Evolutionary conservation across 1,140 invertebrate species (phyloP).

Genomic region (Anagrus nilaparvatae): DNA sequence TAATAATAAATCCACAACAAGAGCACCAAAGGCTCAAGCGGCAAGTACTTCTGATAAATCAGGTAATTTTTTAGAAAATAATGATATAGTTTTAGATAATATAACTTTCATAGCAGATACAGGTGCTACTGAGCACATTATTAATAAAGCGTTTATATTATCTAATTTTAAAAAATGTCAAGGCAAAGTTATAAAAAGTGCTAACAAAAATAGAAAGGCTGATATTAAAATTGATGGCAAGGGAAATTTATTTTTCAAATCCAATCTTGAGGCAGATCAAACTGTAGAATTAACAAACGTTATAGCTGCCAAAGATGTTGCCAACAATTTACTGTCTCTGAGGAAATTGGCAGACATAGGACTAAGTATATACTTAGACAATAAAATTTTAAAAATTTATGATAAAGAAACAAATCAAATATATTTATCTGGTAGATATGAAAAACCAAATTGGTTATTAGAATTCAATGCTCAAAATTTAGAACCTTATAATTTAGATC

Average conservation of each 20-base stretch:
- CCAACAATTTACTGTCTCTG: slow-evolving; percentile 14
- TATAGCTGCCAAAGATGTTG: slow-evolving; percentile 7
- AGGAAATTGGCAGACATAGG: slow-evolving; percentile 14
- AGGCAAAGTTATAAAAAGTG: slow-evolving; percentile 10
- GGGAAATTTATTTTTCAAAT: slow-evolving; percentile 5
- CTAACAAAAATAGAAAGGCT: slow-evolving; percentile 15
- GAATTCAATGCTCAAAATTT: too few species aligned
- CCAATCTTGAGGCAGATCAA: not conserved
- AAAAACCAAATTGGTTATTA: too few species aligned
- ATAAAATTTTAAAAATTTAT: too few species aligned
- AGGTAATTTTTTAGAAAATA: too few species aligned
- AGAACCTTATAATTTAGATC: too few species aligned
- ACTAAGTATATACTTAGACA: too few species aligned
- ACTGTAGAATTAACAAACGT: slow-evolving; percentile 9
- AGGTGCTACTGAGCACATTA: slow-evolving; percentile 16
- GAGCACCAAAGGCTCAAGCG: too few species aligned
- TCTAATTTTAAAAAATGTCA: slow-evolving; percentile 11
- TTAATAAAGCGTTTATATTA: slow-evolving; percentile 14
- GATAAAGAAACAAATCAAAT: too few species aligned
- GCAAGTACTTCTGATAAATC: too few species aligned
- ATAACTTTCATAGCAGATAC: slow-evolving; percentile 16
- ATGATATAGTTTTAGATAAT: too few species aligned
- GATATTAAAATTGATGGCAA: slow-evolving; percentile 14
- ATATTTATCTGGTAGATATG: too few species aligned
- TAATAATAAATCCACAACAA: too few species aligned